Evolutionary conservation across 2,797 vertebrate species (phyloP).

Genomic region (Peromyscus melanophrys): DNA sequence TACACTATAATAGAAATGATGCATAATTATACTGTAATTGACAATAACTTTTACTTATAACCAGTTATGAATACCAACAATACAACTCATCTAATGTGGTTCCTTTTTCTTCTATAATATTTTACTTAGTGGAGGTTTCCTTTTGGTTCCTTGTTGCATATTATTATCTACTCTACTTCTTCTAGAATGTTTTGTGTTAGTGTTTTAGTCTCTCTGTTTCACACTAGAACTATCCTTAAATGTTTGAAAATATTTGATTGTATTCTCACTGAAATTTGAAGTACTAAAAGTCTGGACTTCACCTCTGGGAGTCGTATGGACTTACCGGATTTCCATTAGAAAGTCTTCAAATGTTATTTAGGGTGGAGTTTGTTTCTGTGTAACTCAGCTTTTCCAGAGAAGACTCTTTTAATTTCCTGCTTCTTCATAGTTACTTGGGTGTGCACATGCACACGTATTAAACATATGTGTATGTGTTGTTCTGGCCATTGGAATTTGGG

Average conservation of each 20-base stretch:
- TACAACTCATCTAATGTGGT: background rate
- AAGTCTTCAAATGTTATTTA: conserved; percentile 1
- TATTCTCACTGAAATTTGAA: conserved; percentile 16
- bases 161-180: background rate
- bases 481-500: background rate
- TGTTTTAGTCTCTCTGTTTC: conserved; percentile 36
- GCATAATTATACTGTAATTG: background rate
- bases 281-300: background rate
- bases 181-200: background rate
- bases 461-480: background rate
- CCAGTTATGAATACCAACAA: background rate
- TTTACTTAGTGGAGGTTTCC: conserved; percentile 2
- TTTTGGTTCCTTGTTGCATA: background rate
- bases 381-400: conserved; percentile 22
- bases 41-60: background rate
- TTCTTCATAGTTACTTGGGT: background rate
- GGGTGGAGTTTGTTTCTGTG: background rate
- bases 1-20: background rate
- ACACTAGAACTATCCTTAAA: conserved; percentile 22
- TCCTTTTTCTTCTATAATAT: background rate
- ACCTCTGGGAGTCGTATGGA: background rate
- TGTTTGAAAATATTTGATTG: background rate
- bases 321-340: background rate
- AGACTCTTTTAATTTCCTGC: background rate
- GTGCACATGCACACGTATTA: too few species aligned